Percentiles rank a stretch among this genome's conserved stretches.
phyloP scores from a whole-genome alignment of 2,797 vertebrate species.

The Smutsia gigantea region DNA sequence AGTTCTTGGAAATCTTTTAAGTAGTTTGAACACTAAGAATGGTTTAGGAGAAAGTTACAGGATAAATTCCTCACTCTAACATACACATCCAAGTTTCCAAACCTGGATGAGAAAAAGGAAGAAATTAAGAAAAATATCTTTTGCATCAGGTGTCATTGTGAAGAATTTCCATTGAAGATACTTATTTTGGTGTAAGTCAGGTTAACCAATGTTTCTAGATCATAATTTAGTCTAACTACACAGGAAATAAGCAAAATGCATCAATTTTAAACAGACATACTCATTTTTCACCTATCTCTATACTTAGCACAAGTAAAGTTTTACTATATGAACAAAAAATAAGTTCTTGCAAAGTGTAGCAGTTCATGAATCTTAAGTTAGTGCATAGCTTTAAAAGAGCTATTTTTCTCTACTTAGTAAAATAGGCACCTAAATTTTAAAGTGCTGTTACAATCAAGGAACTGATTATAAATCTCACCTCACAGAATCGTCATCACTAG shows the following conservation, averaged over 20 bases:
- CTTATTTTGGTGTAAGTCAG: background rate
- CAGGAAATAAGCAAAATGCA: background rate
- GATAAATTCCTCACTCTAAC: background rate
- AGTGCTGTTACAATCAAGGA: background rate
- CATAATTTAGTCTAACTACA: slow-evolving; percentile 9
- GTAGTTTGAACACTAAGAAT: background rate
- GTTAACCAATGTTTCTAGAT: background rate
- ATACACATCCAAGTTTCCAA: background rate
- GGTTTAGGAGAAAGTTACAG: background rate
- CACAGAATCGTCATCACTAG: background rate
- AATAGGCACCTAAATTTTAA: background rate
- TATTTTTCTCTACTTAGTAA: background rate
- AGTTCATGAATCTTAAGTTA: background rate
- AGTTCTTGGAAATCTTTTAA: background rate
- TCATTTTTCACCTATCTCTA: slow-evolving; percentile 39
- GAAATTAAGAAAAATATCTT: background rate
- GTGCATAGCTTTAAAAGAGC: background rate
- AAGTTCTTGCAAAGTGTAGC: background rate
- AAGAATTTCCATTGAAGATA: background rate
- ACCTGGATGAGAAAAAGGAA: background rate
- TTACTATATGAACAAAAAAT: background rate
- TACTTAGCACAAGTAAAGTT: background rate
- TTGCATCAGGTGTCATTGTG: background rate
- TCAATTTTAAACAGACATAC: background rate
- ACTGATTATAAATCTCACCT: background rate